phyloP scores from a whole-genome alignment of 2,797 vertebrate species.

The Cephalopachus bancanus region DNA sequence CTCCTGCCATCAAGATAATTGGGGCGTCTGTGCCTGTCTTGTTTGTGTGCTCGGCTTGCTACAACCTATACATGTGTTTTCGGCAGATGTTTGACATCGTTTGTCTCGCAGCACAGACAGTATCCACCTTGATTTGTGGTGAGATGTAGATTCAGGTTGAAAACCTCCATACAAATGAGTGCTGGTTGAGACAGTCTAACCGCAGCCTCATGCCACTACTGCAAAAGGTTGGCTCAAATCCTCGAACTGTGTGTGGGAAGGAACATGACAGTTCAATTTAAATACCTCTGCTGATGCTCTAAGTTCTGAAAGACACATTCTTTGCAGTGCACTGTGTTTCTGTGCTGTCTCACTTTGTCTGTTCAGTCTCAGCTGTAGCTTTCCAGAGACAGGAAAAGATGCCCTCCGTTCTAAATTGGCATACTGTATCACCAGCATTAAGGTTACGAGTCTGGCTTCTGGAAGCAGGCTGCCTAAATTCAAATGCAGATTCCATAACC shows the following conservation, averaged over 20 bases:
- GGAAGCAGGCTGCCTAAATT: not conserved
- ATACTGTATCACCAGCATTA: not conserved
- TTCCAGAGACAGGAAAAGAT: not conserved
- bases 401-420: not conserved
- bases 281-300: constrained; percentile 53
- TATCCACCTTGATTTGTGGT: constrained; percentile 47
- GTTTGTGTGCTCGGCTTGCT: constrained; percentile 55
- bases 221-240: constrained; percentile 59
- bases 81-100: constrained; percentile 70
- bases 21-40: not conserved
- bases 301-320: constrained; percentile 32
- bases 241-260: not conserved
- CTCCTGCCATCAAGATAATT: not conserved
- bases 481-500: fast-evolving
- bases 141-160: not conserved
- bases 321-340: not conserved
- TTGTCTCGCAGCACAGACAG: constrained; percentile 41
- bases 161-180: constrained; percentile 32
- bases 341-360: not conserved
- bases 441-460: not conserved
- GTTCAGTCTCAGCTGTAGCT: not conserved
- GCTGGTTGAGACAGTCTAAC: constrained; percentile 12
- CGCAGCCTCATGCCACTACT: not conserved
- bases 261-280: constrained; percentile 75
- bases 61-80: constrained; percentile 13